Conservation (phyloP, 2,113 vertebrate species). For the Todiramphus chloris region DNA sequence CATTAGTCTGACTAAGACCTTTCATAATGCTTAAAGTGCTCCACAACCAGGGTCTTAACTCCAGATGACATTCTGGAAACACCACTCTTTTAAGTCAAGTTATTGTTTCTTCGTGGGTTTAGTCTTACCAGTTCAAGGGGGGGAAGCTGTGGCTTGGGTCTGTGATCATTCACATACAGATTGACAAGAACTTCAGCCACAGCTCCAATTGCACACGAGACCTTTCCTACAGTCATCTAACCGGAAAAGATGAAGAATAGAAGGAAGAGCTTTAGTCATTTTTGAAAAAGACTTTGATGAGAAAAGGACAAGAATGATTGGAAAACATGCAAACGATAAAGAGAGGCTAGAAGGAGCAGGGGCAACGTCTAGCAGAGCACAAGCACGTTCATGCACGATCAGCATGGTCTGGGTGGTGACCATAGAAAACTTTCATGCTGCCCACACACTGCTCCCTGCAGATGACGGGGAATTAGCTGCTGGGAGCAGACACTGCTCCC, state of each 20-base stretch:
- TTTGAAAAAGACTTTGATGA: background rate
- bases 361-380: background rate
- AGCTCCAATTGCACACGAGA: constrained; percentile 88
- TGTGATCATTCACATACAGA: constrained; percentile 96
- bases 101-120: background rate
- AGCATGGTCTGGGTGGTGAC: background rate
- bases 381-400: background rate
- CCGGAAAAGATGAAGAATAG: constrained; percentile 55
- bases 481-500: background rate
- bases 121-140: constrained; percentile 85
- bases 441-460: background rate
- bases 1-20: background rate
- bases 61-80: background rate
- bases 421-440: background rate
- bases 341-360: background rate
- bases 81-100: background rate
- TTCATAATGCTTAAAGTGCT: background rate
- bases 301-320: background rate
- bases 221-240: constrained; percentile 93
- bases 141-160: constrained; percentile 78
- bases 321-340: background rate
- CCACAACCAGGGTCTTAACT: background rate
- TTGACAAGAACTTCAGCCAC: constrained; percentile 93
- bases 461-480: background rate
- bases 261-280: constrained; percentile 35